Evolutionary conservation across 1,140 invertebrate genomes (phyloP).

Genomic region (Pemphigus obesinymphae): DNA sequence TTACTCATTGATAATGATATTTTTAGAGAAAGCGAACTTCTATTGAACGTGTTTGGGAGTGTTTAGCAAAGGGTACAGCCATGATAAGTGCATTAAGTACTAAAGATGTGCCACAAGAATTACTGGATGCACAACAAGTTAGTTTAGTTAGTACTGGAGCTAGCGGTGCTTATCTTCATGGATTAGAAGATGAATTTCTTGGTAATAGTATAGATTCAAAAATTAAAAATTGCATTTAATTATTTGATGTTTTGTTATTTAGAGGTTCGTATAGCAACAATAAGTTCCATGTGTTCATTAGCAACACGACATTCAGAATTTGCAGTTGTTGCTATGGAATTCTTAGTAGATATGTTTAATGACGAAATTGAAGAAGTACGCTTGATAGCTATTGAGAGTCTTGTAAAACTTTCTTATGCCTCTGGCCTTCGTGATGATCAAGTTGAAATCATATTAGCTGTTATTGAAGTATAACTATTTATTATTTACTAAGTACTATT

Average conservation of each 20-base stretch:
- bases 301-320: conserved; percentile 80
- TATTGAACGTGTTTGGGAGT: conserved; percentile 75
- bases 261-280: conserved; percentile 91
- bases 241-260: conserved; percentile 43
- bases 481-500: not conserved
- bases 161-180: conserved; percentile 97
- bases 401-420: conserved; percentile 80
- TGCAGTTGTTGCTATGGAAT: conserved; percentile 83
- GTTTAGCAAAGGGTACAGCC: conserved; percentile 81
- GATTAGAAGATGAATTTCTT: conserved; percentile 95
- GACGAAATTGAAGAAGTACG: conserved; percentile 98
- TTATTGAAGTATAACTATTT: conserved; percentile 30
- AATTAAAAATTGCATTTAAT: not conserved
- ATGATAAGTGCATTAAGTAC: conserved; percentile 86
- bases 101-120: conserved; percentile 78
- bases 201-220: conserved; percentile 54
- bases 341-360: conserved; percentile 99
- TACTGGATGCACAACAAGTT: conserved; percentile 70
- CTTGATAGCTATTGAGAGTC: conserved; percentile 86
- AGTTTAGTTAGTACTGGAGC: conserved; percentile 87
- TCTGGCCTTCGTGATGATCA: conserved; percentile 91
- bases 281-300: conserved; percentile 88
- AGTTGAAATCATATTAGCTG: conserved; percentile 89
- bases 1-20: no score
- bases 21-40: conserved; percentile 67